A percentile compares a stretch with the other conserved stretches of the same genome.
phyloP scores from a whole-genome alignment of 2,888 invertebrate species.

The Lasius fuliginosus region DNA sequence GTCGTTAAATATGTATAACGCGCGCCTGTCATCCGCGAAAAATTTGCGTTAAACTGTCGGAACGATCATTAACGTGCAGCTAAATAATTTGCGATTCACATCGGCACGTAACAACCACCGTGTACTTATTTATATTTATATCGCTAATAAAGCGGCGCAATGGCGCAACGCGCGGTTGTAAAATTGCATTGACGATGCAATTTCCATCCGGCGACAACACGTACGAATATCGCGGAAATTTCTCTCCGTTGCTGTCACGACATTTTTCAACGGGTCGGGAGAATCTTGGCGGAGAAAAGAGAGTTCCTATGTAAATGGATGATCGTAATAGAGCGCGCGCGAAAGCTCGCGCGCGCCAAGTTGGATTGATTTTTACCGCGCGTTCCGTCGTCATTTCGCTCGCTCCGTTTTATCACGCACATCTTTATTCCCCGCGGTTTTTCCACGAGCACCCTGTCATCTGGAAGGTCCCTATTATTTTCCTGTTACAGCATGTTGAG shows the following conservation, averaged over 20 bases:
- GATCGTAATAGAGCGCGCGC: conserved; percentile 23
- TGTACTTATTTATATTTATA: conserved; percentile 18
- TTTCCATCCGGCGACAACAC: background rate
- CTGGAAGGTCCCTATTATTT: background rate
- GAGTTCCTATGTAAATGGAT: conserved; percentile 39
- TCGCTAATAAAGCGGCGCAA: conserved; percentile 22
- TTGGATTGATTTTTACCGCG: conserved; percentile 44
- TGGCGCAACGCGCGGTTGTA: background rate
- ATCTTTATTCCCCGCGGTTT: conserved; percentile 27
- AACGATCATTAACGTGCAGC: background rate
- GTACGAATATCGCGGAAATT: background rate
- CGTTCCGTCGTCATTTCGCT: conserved; percentile 14
- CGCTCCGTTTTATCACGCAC: conserved; percentile 2
- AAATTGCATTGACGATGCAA: conserved; percentile 17
- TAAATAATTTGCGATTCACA: conserved; percentile 13
- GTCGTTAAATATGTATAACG: conserved; percentile 18
- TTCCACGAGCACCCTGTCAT: background rate
- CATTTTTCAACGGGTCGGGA: background rate
- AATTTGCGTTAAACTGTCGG: conserved; percentile 14
- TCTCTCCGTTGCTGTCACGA: background rate
- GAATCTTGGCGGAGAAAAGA: background rate
- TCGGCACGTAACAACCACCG: background rate
- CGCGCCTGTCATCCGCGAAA: background rate
- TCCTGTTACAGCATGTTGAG: background rate
- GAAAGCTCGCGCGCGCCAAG: conserved; percentile 17